Conservation (phyloP, 2,113 vertebrate genomes). For the Ifrita kowaldi region DNA sequence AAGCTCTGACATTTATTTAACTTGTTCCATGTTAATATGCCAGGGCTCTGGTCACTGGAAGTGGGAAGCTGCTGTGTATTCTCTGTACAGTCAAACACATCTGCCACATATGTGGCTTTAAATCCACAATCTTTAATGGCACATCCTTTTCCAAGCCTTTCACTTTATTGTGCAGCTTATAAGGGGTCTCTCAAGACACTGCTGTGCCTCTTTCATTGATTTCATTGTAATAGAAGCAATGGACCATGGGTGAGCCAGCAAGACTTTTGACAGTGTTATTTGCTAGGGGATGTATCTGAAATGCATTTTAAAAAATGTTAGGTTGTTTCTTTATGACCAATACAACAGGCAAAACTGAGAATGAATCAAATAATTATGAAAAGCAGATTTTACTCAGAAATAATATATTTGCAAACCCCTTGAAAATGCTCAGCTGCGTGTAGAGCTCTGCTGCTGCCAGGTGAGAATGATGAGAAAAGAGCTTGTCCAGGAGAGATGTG, state of each 20-base stretch:
- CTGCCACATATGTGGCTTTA: not conserved
- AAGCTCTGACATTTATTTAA: not conserved
- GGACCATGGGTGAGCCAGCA: not conserved
- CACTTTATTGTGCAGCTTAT: not conserved
- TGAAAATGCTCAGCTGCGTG: not conserved
- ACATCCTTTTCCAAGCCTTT: not conserved
- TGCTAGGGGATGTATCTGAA: not conserved
- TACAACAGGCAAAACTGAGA: not conserved
- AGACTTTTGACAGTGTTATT: not conserved
- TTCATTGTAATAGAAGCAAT: not conserved
- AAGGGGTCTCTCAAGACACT: not conserved
- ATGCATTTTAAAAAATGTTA: not conserved
- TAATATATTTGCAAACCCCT: not conserved
- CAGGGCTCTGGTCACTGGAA: not conserved
- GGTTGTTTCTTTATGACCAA: not conserved
- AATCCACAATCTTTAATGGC: not conserved
- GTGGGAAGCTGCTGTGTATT: not conserved
- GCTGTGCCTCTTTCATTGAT: not conserved
- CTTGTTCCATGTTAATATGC: not conserved
- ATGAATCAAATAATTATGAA: not conserved
- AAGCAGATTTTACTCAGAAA: not conserved
- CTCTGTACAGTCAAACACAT: not conserved
- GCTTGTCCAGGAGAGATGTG: not conserved
- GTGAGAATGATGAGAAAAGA: not conserved
- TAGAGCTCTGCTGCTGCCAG: not conserved